Percentiles rank a stretch among this genome's conserved stretches.
phyloP scores from a whole-genome alignment of 2,888 invertebrate genomes.

The Venustoraphidia nigricollis region DNA sequence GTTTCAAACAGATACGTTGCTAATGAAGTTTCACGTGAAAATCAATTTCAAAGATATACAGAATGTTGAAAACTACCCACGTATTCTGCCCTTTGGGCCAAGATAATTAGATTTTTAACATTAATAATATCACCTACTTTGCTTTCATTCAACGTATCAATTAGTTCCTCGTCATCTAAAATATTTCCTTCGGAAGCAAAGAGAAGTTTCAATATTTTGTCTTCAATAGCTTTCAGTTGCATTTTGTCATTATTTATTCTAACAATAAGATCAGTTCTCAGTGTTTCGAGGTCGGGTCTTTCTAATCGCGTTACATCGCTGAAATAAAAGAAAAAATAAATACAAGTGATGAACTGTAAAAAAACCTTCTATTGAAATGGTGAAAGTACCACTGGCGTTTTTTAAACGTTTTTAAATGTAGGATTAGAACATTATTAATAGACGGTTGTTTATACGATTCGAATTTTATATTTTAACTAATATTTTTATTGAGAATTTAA shows the following conservation, averaged over 20 bases:
- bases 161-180: constrained; percentile 83
- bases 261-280: constrained; percentile 66
- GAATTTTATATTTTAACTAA: too few species aligned
- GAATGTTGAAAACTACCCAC: too few species aligned
- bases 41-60: too few species aligned
- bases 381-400: too few species aligned
- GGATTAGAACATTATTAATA: too few species aligned
- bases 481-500: too few species aligned
- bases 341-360: background rate
- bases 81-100: too few species aligned
- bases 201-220: constrained; percentile 71
- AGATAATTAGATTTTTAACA: background rate
- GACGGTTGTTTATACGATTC: too few species aligned
- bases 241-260: constrained; percentile 76
- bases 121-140: constrained; percentile 34
- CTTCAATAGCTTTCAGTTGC: constrained; percentile 72
- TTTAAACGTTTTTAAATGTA: too few species aligned
- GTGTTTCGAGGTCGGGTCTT: constrained; percentile 70
- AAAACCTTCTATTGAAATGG: too few species aligned
- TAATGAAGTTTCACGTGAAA: too few species aligned
- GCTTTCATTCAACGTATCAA: constrained; percentile 78
- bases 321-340: constrained; percentile 12
- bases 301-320: constrained; percentile 84
- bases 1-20: too few species aligned
- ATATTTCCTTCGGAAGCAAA: constrained; percentile 80